phyloP scores from a whole-genome alignment of 2,797 vertebrate species.

The Esox masquinongy region DNA sequence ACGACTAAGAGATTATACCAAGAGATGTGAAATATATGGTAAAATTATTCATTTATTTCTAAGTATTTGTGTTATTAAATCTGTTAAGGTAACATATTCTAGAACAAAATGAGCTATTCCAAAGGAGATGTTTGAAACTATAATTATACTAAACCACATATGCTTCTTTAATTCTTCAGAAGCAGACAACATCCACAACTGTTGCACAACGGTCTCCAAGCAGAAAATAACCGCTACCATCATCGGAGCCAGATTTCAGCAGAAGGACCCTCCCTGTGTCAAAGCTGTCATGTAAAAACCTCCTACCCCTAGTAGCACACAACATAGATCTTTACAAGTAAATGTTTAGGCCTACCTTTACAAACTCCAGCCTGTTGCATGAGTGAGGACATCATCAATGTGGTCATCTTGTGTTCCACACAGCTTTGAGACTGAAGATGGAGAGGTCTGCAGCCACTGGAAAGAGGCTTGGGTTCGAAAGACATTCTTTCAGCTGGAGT shows the following conservation, averaged over 20 bases:
- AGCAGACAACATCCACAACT: slow-evolving; percentile 27
- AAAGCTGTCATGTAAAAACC: slow-evolving; percentile 67
- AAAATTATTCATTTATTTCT: not conserved
- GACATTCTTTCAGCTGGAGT: slow-evolving; percentile 64
- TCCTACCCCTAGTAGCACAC: not conserved
- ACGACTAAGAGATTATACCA: not conserved
- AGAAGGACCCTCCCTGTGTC: slow-evolving; percentile 60
- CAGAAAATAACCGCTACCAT: slow-evolving; percentile 52
- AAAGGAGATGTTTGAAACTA: too few relatives aligned
- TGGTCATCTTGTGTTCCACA: not conserved
- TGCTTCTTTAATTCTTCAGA: slow-evolving; percentile 21
- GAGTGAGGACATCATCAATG: slow-evolving; percentile 5
- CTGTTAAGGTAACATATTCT: not conserved
- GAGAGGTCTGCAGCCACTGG: slow-evolving; percentile 68
- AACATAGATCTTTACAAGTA: not conserved
- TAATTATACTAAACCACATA: not conserved
- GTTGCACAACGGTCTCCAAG: slow-evolving; percentile 59
- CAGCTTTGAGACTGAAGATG: slow-evolving; percentile 68
- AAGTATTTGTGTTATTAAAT: not conserved
- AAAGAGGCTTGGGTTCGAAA: slow-evolving; percentile 63
- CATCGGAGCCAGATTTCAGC: slow-evolving; percentile 68
- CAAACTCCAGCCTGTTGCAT: not conserved
- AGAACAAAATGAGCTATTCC: not conserved
- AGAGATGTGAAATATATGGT: not conserved
- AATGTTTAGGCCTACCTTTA: not conserved